Base-by-base conservation (phyloP, 2,888 invertebrate species). In the Halocaridina rubra region DNA sequence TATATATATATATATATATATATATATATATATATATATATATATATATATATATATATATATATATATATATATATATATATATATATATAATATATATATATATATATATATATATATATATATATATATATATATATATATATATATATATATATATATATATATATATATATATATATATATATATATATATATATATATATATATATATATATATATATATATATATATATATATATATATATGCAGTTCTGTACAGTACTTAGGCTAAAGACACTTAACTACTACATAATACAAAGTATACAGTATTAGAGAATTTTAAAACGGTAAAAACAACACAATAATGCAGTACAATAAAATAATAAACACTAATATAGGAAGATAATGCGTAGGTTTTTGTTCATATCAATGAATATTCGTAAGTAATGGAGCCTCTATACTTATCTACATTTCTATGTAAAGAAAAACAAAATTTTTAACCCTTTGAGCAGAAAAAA, bases 171-270 rank as follows among this genome's bases (percentile, higher is more conserved):
- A 19, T 64, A 64, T 64, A 0, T 64, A 64, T 64, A 61, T 61
- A 61, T 61, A 61, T 61, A 3, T 19, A 61, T 61, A 61, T 2
- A 61, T 61, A 61, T 19, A 4, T 4, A 61, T 61, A 61, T 61
- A 61, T 61, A 61, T 4, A 3, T 4, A 61, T 4, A 61, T 61
- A 1, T 61, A 61, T 61, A 1, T 61, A 1, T 61, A 61, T 61
- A 61, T 61, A 61, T 61, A 61, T 61, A 61, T 61, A 61, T 61
- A 61, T 61, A 61, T 61, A 61, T 61, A 61, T 61, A 61, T 61
- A 61, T 61, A n/a, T 19, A 61, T 61, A 61, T n/a, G 7, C 13
- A 39, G 13, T 39, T 13, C 39, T 8, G 7, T 39, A 7, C 39
- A 39, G 39, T n/a, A n/a, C n/a, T n/a, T n/a, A n/a, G n/a, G n/a